Evolutionary conservation across 1,140 invertebrate species (phyloP).

Genomic region (Odontomachus brunneus): DNA sequence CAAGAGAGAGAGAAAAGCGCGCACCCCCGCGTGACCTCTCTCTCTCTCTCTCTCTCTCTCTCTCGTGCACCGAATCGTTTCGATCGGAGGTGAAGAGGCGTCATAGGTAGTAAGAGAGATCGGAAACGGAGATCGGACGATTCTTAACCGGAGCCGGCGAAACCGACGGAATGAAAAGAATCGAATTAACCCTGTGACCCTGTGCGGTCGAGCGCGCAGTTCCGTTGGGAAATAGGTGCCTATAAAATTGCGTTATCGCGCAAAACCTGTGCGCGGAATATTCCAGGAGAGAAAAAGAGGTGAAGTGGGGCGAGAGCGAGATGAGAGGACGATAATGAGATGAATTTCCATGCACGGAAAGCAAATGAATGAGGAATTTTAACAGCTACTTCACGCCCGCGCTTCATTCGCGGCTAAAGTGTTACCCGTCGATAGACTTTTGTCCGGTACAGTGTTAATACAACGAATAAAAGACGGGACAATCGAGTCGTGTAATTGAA

Average conservation of each 20-base stretch:
- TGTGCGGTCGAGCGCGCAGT: background rate
- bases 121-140: slow-evolving; percentile 59
- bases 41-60: background rate
- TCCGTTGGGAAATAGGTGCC: background rate
- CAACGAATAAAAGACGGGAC: too few relatives aligned
- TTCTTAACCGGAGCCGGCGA: slow-evolving; percentile 39
- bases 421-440: too few relatives aligned
- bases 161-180: slow-evolving; percentile 54
- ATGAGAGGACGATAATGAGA: background rate
- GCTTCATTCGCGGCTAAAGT: too few relatives aligned
- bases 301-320: too few relatives aligned
- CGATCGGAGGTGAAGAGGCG: slow-evolving; percentile 12
- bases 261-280: background rate
- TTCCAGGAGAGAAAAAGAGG: background rate
- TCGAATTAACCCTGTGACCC: slow-evolving; percentile 6
- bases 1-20: background rate
- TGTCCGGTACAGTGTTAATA: too few relatives aligned
- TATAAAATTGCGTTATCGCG: background rate
- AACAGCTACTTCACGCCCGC: too few relatives aligned
- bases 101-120: slow-evolving; percentile 47
- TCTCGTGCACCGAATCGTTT: slow-evolving; percentile 21
- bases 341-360: too few relatives aligned
- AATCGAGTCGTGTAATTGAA: too few relatives aligned
- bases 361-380: too few relatives aligned
- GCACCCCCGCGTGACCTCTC: too few relatives aligned